A percentile compares a stretch with the other conserved stretches of the same genome.
Evolutionary conservation across 2,113 vertebrate genomes (phyloP).

Genomic region (Nannobrachium achirus): DNA sequence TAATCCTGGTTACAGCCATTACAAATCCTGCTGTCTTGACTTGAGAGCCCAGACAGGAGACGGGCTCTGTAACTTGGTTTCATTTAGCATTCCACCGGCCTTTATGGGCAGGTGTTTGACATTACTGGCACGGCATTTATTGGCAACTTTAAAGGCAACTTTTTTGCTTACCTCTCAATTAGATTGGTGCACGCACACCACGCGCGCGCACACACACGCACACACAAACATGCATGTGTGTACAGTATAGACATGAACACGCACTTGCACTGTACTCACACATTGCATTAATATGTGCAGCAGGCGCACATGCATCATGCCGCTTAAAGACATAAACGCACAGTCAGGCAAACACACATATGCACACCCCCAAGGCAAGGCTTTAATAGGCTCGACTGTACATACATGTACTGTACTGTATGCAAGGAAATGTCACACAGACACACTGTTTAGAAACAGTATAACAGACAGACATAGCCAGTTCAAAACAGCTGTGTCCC

Average conservation of each 20-base stretch:
- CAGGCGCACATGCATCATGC: neutral
- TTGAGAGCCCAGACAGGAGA: constrained; percentile 80
- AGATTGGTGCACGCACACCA: constrained; percentile 43
- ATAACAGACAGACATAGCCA: no score
- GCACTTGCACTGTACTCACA: neutral
- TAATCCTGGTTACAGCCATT: constrained; percentile 82
- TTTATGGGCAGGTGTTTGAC: constrained; percentile 85
- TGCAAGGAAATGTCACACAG: no score
- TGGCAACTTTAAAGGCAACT: constrained; percentile 80
- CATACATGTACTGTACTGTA: constrained; percentile 25
- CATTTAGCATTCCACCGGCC: constrained; percentile 83
- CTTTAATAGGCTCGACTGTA: neutral
- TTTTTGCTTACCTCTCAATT: constrained; percentile 84
- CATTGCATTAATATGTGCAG: no score
- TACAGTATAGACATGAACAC: constrained; percentile 42
- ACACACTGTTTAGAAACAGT: no score
- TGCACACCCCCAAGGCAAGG: constrained; percentile 19
- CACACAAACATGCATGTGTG: constrained; percentile 26
- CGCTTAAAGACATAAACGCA: neutral
- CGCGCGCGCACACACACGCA: constrained; percentile 36
- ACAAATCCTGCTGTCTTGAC: constrained; percentile 81
- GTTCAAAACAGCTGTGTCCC: no score
- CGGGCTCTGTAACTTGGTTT: constrained; percentile 79
- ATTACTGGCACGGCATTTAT: constrained; percentile 84
- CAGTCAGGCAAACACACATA: constrained; percentile 4